Percentiles rank a stretch among this genome's conserved stretches.
These are phyloP conservation scores for Lanistes nyassanus DNA, from an alignment of 1,140 invertebrate species.

Conservation along the genomic window DNA sequence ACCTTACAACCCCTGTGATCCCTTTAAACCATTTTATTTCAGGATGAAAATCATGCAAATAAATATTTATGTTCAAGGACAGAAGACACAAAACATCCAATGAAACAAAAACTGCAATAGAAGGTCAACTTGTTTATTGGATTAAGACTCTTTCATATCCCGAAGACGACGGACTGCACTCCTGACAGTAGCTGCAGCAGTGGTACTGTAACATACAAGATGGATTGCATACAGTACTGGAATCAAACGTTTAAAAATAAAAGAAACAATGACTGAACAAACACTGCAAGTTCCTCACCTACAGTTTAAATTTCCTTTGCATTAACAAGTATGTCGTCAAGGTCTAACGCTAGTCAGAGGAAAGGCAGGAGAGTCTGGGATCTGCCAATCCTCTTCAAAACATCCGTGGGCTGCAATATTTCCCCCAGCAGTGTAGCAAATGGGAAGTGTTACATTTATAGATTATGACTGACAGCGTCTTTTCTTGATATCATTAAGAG, in stretches of 20 bases:
- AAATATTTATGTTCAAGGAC: too few relatives aligned
- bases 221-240: background rate
- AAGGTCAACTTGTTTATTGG: conserved; percentile 4
- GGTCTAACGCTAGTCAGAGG: background rate
- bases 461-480: too few relatives aligned
- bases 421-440: background rate
- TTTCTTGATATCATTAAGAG: too few relatives aligned
- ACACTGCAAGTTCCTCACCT: background rate
- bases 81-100: background rate
- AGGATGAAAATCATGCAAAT: background rate
- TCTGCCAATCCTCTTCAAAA: background rate
- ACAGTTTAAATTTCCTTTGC: too few relatives aligned
- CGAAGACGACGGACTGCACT: conserved; percentile 95
- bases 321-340: background rate
- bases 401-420: background rate
- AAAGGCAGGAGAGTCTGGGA: background rate
- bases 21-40: background rate
- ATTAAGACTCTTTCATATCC: conserved; percentile 92
- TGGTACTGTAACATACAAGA: conserved; percentile 77
- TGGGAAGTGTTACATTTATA: too few relatives aligned
- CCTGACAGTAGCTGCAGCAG: conserved; percentile 93
- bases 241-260: background rate
- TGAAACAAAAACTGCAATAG: background rate
- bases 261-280: background rate
- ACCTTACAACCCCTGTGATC: too few relatives aligned